phyloP scores from a whole-genome alignment of 2,113 vertebrate genomes.

The Callithrix jacchus region DNA sequence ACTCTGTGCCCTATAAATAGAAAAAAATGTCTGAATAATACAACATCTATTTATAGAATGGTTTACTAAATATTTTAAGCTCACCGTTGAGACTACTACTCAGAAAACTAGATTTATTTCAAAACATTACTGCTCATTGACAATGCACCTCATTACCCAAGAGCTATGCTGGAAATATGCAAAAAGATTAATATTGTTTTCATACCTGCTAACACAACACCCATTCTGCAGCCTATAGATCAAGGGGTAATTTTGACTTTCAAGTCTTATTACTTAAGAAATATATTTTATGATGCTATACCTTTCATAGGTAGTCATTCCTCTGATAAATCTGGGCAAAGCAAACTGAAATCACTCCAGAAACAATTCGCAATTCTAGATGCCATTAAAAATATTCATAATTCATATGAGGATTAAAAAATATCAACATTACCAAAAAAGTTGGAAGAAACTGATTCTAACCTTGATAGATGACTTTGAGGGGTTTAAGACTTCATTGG shows the following conservation, averaged over 20 bases:
- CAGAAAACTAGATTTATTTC: too few species aligned
- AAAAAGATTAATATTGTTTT: too few species aligned
- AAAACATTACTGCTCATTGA: too few species aligned
- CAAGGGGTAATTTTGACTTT: not conserved
- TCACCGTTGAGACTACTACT: too few species aligned
- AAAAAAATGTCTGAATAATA: too few species aligned
- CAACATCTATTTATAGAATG: too few species aligned
- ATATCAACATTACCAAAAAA: not conserved
- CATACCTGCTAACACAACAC: not conserved
- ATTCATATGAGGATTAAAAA: not conserved
- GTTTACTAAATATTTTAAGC: too few species aligned
- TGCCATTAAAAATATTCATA: not conserved
- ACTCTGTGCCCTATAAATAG: too few species aligned
- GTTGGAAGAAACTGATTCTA: not conserved
- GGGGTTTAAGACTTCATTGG: not conserved
- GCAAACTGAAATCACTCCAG: not conserved
- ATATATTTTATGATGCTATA: not conserved
- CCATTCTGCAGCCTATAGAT: not conserved
- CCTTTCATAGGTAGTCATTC: not conserved
- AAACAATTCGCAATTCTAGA: not conserved
- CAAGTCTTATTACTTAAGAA: not conserved
- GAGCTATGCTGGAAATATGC: too few species aligned
- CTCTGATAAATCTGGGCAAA: not conserved
- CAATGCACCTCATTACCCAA: too few species aligned
- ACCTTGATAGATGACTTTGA: not conserved